phyloP scores from a whole-genome alignment of 1,140 invertebrate species.

The Xylocopa sonorina region DNA sequence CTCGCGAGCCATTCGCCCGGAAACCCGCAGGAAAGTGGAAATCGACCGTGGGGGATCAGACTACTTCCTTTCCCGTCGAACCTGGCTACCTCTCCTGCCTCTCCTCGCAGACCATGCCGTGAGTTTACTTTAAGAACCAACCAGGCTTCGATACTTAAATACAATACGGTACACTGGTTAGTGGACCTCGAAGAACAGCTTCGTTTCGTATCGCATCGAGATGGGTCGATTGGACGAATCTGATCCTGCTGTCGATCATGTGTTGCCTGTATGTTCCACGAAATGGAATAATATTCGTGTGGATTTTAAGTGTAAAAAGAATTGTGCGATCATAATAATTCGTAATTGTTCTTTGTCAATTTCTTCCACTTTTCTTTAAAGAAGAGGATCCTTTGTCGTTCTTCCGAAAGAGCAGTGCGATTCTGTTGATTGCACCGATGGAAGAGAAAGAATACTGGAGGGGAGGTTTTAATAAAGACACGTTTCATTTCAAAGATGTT shows the following conservation, averaged over 20 bases:
- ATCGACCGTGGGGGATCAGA: slow-evolving; percentile 48
- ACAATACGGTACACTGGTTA: background rate
- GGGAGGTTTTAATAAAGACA: slow-evolving; percentile 4
- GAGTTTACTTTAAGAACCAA: slow-evolving; percentile 21
- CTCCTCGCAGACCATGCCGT: background rate
- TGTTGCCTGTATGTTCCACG: background rate
- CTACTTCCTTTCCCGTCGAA: slow-evolving; percentile 34
- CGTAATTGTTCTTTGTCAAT: no score
- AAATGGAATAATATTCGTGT: no score
- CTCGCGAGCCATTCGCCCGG: slow-evolving; percentile 24
- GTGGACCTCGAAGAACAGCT: background rate
- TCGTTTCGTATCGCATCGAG: background rate
- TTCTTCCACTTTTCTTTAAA: no score
- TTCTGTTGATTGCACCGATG: background rate
- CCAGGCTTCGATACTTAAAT: background rate
- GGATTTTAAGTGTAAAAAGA: no score
- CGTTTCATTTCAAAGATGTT: background rate
- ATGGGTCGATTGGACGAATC: background rate
- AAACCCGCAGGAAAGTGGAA: slow-evolving; percentile 46
- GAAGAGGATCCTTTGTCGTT: background rate
- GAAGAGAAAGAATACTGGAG: background rate
- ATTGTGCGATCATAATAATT: no score
- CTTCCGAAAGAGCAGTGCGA: no score
- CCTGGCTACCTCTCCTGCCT: background rate
- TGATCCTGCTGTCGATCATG: background rate